phyloP scores from a whole-genome alignment of 2,113 vertebrate species.

The Castor canadensis region DNA sequence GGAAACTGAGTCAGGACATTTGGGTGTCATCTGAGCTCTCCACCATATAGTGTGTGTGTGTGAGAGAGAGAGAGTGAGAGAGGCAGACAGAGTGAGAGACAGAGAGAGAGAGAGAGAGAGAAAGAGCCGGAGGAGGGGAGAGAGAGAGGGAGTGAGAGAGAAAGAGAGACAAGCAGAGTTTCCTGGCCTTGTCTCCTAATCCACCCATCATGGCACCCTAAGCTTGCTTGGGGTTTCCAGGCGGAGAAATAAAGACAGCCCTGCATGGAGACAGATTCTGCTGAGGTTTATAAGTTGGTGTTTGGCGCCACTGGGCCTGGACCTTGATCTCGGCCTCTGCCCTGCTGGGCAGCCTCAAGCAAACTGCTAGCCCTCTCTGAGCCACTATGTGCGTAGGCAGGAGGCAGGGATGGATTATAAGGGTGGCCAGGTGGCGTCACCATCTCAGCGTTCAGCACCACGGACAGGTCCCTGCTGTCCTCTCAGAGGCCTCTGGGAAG shows the following conservation, averaged over 20 bases:
- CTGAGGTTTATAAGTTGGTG: neutral
- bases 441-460: constrained; percentile 62
- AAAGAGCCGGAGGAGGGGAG: too few species aligned
- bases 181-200: neutral
- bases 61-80: neutral
- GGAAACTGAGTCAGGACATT: too few species aligned
- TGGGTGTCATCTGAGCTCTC: constrained; percentile 6
- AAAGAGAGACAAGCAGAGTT: too few species aligned
- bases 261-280: neutral
- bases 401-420: too few species aligned
- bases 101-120: too few species aligned
- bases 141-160: neutral
- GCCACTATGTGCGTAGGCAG: neutral
- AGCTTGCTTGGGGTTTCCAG: neutral
- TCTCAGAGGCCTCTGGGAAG: neutral
- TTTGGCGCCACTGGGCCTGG: neutral
- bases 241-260: neutral
- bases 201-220: neutral
- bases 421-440: fast-evolving
- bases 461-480: constrained; percentile 22
- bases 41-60: neutral
- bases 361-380: fast-evolving
- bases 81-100: neutral
- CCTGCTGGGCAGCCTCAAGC: constrained; percentile 7
- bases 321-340: neutral